phyloP scores from a whole-genome alignment of 1,140 invertebrate genomes.

The Lepidotrigona ventralis region DNA sequence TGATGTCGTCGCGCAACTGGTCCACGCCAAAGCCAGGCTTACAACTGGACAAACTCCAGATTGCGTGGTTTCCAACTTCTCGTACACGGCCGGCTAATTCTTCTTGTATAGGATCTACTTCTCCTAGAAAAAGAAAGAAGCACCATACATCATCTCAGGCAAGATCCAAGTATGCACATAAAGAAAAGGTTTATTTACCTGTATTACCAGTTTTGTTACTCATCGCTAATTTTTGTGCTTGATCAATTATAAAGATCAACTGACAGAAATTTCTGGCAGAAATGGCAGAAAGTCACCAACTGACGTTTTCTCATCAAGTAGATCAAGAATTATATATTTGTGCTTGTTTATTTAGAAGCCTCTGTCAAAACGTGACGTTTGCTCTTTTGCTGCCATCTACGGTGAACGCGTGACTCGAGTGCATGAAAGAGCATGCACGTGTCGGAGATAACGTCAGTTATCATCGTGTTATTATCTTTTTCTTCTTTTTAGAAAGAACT shows the following conservation, averaged over 20 bases:
- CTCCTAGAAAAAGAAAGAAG: constrained; percentile 55
- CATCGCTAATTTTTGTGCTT: constrained; percentile 29
- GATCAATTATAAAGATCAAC: not conserved
- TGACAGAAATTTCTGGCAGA: not conserved
- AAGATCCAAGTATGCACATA: not conserved
- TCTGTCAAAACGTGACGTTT: not conserved
- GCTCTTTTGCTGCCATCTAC: constrained; percentile 4
- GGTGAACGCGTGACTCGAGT: too few relatives aligned
- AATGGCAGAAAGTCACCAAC: not conserved
- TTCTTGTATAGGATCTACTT: constrained; percentile 85
- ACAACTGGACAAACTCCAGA: constrained; percentile 98
- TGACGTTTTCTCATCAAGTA: not conserved
- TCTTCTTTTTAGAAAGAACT: too few relatives aligned
- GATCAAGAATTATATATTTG: not conserved
- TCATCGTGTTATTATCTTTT: too few relatives aligned
- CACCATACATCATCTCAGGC: too few relatives aligned
- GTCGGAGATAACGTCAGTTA: too few relatives aligned
- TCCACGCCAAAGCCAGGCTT: constrained; percentile 99
- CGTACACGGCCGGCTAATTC: constrained; percentile 89
- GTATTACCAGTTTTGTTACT: constrained; percentile 51
- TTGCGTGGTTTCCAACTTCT: constrained; percentile 97
- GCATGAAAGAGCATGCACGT: too few relatives aligned
- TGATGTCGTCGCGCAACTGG: constrained; percentile 95
- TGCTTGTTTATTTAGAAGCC: not conserved
- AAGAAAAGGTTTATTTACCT: constrained; percentile 18